Evolutionary conservation across 2,888 invertebrate genomes (phyloP).

Genomic region (Arctia plantaginis): DNA sequence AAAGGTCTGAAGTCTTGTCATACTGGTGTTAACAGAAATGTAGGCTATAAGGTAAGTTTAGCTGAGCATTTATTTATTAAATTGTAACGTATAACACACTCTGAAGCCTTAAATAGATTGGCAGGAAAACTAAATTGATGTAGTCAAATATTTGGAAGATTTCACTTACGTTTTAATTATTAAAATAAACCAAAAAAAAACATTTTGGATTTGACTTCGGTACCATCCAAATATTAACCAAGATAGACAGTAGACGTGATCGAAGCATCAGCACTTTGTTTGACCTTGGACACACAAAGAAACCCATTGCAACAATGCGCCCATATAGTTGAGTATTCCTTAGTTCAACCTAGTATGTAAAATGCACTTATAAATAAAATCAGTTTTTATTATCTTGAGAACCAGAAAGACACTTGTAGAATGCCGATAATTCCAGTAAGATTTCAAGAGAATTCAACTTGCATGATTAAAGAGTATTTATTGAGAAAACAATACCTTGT

Average conservation of each 20-base stretch:
- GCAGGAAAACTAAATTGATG: not conserved
- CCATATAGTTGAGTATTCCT: slow-evolving; percentile 26
- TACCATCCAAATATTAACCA: not conserved
- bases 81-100: not conserved
- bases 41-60: slow-evolving; percentile 91
- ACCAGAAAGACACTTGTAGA: slow-evolving; percentile 32
- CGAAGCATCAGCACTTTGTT: not conserved
- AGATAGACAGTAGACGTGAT: not conserved
- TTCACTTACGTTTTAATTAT: too few species aligned
- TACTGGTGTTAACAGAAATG: slow-evolving; percentile 94
- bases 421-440: slow-evolving; percentile 45
- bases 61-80: not conserved
- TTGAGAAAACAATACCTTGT: slow-evolving; percentile 11
- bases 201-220: too few species aligned
- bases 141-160: not conserved
- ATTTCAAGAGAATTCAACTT: slow-evolving; percentile 55
- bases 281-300: slow-evolving; percentile 35
- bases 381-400: slow-evolving; percentile 36
- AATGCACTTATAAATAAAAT: slow-evolving; percentile 21
- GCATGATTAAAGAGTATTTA: slow-evolving; percentile 26
- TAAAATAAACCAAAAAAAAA: too few species aligned
- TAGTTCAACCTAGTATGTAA: slow-evolving; percentile 28
- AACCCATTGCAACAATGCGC: slow-evolving; percentile 22
- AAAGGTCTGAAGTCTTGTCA: slow-evolving; percentile 94
- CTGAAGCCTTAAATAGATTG: not conserved